A percentile compares a stretch with the other conserved stretches of the same genome.
phyloP scores from a whole-genome alignment of 2,888 invertebrate species.

The Drosophila stalkeri region DNA sequence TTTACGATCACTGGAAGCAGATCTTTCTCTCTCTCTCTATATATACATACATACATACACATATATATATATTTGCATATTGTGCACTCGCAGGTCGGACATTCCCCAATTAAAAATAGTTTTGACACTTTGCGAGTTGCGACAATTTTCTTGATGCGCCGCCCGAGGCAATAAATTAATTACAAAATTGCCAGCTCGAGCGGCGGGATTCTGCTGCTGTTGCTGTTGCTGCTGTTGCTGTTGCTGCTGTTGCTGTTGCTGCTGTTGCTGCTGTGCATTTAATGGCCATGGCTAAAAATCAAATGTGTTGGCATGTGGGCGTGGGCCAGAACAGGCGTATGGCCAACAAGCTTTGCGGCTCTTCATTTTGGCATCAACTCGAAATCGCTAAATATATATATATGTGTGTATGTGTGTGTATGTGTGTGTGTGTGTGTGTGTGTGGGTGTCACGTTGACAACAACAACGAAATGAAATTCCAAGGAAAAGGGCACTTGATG shows the following conservation, averaged over 20 bases:
- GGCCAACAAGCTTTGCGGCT: conserved; percentile 21
- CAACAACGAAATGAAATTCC: conserved; percentile 65
- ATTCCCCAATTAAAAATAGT: conserved; percentile 79
- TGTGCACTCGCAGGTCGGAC: conserved; percentile 36
- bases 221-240: conserved; percentile 23
- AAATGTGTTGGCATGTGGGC: conserved; percentile 53
- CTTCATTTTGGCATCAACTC: conserved; percentile 28
- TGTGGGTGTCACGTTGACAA: conserved; percentile 60
- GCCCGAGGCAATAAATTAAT: conserved; percentile 75
- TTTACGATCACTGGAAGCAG: conserved; percentile 53
- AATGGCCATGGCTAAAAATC: conserved; percentile 69
- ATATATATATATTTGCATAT: background rate
- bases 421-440: background rate
- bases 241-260: conserved; percentile 15
- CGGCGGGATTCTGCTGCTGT: conserved; percentile 1
- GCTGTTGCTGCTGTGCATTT: conserved; percentile 43
- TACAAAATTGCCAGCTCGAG: conserved; percentile 67
- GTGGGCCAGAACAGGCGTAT: conserved; percentile 36
- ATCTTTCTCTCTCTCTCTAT: conserved; percentile 26
- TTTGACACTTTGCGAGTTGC: conserved; percentile 74
- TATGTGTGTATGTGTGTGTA: too few species aligned
- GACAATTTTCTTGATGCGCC: conserved; percentile 65
- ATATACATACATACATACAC: too few species aligned
- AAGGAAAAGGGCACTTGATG: conserved; percentile 50
- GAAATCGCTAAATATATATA: background rate